Conservation (phyloP, 2,113 vertebrate species). For the Tamias sibiricus region DNA sequence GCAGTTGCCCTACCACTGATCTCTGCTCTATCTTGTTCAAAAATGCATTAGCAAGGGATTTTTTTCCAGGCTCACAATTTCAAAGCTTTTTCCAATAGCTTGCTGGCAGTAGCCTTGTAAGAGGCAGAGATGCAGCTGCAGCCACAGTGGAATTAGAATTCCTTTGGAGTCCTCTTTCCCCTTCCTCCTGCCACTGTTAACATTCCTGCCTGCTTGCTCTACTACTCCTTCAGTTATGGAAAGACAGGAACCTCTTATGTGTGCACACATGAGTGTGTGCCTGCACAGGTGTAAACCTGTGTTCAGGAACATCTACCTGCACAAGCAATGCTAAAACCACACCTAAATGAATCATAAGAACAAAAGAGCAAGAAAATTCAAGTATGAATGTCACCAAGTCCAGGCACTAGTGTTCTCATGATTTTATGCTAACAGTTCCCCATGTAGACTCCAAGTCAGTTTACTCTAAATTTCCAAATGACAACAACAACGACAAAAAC, state of each 20-base stretch:
- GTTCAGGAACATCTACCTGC: neutral
- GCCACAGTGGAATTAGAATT: neutral
- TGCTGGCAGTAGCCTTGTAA: neutral
- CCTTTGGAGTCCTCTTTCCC: neutral
- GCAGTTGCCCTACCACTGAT: constrained; percentile 61
- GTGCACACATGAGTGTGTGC: neutral
- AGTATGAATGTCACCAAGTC: neutral
- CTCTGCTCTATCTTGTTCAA: constrained; percentile 45
- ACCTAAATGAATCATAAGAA: neutral
- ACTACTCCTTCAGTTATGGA: neutral
- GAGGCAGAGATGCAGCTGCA: neutral
- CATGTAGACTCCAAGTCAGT: neutral
- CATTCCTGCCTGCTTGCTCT: neutral
- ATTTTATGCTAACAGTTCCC: neutral
- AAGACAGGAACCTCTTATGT: neutral
- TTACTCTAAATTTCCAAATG: neutral
- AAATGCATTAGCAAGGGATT: constrained; percentile 62
- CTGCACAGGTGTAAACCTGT: neutral
- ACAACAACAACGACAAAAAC: neutral
- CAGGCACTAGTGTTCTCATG: neutral
- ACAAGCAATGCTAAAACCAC: neutral
- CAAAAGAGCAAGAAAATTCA: neutral
- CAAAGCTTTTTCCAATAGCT: constrained; percentile 61
- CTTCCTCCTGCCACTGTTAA: neutral
- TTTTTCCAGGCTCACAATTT: constrained; percentile 48